Base-by-base conservation (phyloP, 2,888 invertebrate species). In the Drosophila ezoana region DNA sequence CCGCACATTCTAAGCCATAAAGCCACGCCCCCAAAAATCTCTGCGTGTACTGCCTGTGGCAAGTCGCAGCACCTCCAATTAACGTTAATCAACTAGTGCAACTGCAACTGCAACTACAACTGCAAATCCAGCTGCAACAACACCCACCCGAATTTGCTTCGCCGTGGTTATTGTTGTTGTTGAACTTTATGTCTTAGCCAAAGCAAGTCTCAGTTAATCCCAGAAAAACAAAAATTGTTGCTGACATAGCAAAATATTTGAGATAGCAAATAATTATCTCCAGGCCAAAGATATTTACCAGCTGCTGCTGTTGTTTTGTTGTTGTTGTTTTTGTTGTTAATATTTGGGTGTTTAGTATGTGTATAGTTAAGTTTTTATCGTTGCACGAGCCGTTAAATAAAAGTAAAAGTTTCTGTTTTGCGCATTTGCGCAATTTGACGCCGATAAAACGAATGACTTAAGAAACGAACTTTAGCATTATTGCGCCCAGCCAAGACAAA, bases 381-480 rank as follows among this genome's bases (percentile, higher is more conserved):
- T 43, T 40, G 71, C 79, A 75, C 76, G 65, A 71, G 35, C 28
- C 28, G 54, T 51, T 47, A 32, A 64, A 71, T 74, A 76, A 72
- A 79, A 79, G 76, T 76, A 81, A 81, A 66, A 78, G 74, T 81
- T 66, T 63, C 37, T 43, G 68, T 32, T 65, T 67, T 56, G 59
- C 56, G 47, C 56, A 69, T 71, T 51, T 18, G 65, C 49, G 80
- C 80, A 85, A 87, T 52, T 69, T 79, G 32, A 64, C 65, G 59
- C 70, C 58, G 65, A 52, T 61, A 70, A 87, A 75, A 82, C 77
- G 66, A 89, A 87, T 73, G 74, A 89, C 80, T 85, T 79, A 77
- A 44, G 89, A 85, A 85, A 85, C 89, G 77, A 85, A 85, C 85
- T 85, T 85, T 72, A 74, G 62, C 76, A 78, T 67, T 78, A 58